Percentiles rank a stretch among this genome's conserved stretches.
Conservation (phyloP, 2,797 vertebrate genomes). For the Sebastes miniatus region DNA sequence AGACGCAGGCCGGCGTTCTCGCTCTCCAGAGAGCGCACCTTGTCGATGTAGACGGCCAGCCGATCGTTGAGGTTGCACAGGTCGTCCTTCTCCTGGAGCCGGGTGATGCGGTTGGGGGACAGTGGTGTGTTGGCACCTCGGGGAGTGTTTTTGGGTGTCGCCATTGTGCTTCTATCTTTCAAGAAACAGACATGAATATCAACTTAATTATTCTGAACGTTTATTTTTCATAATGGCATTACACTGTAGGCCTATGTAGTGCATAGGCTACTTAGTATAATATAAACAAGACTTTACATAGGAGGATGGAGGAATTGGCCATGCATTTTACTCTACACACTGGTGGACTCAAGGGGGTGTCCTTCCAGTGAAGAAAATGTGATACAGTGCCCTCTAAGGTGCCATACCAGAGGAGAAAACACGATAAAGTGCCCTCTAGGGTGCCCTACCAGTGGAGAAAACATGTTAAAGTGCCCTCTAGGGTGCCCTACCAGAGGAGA, state of each 20-base stretch:
- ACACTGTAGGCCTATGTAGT: not conserved
- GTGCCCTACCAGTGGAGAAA: too few species aligned
- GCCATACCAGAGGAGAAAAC: too few species aligned
- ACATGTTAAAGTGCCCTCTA: too few species aligned
- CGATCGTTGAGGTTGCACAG: conserved; percentile 97
- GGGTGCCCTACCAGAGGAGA: rapidly evolving
- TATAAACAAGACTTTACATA: not conserved
- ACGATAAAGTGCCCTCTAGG: too few species aligned
- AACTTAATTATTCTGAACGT: not conserved
- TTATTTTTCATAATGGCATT: not conserved
- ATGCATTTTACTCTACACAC: not conserved
- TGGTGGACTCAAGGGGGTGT: too few species aligned
- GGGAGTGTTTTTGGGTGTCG: conserved; percentile 88
- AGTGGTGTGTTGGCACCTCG: conserved; percentile 79
- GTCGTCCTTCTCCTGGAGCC: conserved; percentile 97
- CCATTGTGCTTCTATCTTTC: conserved; percentile 75
- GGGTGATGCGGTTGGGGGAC: conserved; percentile 94
- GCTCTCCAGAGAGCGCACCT: conserved; percentile 92
- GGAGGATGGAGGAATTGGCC: not conserved
- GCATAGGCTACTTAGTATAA: not conserved
- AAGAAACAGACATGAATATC: not conserved
- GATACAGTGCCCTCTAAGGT: too few species aligned
- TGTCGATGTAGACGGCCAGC: conserved; percentile 95
- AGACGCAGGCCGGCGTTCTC: conserved; percentile 94
- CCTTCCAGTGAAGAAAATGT: too few species aligned